Percentiles rank a stretch among this genome's conserved stretches.
Conservation (phyloP, 2,113 vertebrate species). For the Leiothrix lutea region DNA sequence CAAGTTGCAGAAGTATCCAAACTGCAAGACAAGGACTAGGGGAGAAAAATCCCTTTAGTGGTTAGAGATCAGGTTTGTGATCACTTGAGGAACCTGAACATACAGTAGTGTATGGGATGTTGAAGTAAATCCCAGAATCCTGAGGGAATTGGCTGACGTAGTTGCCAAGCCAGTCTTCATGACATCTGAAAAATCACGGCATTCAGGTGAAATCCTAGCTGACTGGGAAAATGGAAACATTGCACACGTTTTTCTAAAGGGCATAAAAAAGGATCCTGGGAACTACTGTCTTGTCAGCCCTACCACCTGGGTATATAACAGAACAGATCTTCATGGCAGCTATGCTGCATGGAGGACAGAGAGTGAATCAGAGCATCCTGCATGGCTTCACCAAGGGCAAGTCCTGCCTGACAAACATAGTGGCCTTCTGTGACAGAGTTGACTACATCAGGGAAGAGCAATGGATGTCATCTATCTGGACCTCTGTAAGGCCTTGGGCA, state of each 20-base stretch:
- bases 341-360: neutral
- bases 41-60: accelerated
- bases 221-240: neutral
- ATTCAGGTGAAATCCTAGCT: neutral
- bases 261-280: neutral
- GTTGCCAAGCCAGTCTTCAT: neutral
- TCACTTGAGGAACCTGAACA: neutral
- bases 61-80: neutral
- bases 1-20: neutral
- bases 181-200: neutral
- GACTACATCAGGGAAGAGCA: neutral
- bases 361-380: neutral
- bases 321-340: neutral
- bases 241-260: neutral
- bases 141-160: neutral
- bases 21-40: neutral
- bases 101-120: neutral
- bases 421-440: neutral
- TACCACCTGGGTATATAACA: neutral
- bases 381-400: neutral
- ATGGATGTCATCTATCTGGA: neutral
- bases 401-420: neutral
- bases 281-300: neutral
- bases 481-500: neutral
- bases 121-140: neutral